A percentile compares a stretch with the other conserved stretches of the same genome.
Conservation (phyloP, 2,113 vertebrate genomes). For the Sorex fumeus region DNA sequence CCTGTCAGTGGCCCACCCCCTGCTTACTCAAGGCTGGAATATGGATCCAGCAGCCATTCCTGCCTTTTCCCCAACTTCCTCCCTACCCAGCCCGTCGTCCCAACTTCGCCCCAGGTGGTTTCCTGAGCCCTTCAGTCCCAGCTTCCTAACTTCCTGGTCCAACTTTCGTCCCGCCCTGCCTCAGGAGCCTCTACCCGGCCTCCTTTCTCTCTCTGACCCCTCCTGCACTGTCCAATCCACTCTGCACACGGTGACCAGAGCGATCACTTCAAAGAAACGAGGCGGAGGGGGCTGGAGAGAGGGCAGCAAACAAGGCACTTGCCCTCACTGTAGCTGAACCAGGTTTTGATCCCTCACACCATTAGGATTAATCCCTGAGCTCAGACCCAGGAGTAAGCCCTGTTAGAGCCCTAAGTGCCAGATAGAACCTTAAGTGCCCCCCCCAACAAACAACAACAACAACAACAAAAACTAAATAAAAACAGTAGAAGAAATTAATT, state of each 20-base stretch:
- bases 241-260: not conserved
- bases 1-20: not conserved
- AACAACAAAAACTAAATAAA: too few species aligned
- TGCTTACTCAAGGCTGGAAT: conserved; percentile 10
- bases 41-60: not conserved
- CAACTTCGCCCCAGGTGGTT: not conserved
- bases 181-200: not conserved
- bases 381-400: too few species aligned
- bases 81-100: not conserved
- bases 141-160: not conserved
- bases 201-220: not conserved
- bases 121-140: not conserved
- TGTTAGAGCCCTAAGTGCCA: too few species aligned
- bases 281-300: too few species aligned
- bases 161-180: not conserved
- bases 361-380: too few species aligned
- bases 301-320: too few species aligned
- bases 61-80: conserved; percentile 1
- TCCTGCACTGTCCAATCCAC: not conserved
- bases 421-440: too few species aligned
- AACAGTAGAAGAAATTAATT: too few species aligned
- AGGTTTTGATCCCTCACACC: too few species aligned
- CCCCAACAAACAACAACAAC: too few species aligned
- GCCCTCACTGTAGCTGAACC: too few species aligned
- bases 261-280: not conserved